A percentile compares a stretch with the other conserved stretches of the same genome.
Conservation (phyloP, 2,888 invertebrate species). For the Tenthredo scrophulariae region DNA sequence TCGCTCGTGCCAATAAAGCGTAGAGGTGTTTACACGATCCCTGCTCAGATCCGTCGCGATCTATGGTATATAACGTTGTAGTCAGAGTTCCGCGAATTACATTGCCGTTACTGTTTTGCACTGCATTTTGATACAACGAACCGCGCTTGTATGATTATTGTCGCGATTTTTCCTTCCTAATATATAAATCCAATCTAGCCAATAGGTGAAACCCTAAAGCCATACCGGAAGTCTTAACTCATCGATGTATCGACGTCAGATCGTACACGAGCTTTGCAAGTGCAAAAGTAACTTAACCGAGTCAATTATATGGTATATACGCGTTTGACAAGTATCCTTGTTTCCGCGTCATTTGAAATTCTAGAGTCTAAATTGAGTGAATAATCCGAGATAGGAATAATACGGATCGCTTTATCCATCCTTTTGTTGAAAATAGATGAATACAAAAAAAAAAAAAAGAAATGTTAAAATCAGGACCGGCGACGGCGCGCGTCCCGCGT, state of each 20-base stretch:
- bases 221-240: neutral
- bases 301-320: neutral
- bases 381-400: neutral
- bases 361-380: neutral
- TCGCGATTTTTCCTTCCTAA: neutral
- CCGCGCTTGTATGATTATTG: neutral
- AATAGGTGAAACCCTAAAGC: neutral
- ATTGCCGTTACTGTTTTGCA: neutral
- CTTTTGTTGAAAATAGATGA: neutral
- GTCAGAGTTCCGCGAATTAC: neutral
- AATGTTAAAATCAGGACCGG: slow-evolving; percentile 9
- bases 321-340: neutral
- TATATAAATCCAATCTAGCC: neutral
- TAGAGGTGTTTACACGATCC: slow-evolving; percentile 36
- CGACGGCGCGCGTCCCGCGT: slow-evolving; percentile 69
- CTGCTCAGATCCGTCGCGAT: slow-evolving; percentile 18
- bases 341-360: neutral
- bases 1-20: slow-evolving; percentile 41
- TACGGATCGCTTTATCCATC: neutral
- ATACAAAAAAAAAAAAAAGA: neutral
- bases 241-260: neutral
- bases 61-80: neutral
- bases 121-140: neutral
- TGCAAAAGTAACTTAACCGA: neutral
- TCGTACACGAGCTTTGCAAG: neutral